phyloP scores from a whole-genome alignment of 2,888 invertebrate genomes.

The Podabrus alpinus region DNA sequence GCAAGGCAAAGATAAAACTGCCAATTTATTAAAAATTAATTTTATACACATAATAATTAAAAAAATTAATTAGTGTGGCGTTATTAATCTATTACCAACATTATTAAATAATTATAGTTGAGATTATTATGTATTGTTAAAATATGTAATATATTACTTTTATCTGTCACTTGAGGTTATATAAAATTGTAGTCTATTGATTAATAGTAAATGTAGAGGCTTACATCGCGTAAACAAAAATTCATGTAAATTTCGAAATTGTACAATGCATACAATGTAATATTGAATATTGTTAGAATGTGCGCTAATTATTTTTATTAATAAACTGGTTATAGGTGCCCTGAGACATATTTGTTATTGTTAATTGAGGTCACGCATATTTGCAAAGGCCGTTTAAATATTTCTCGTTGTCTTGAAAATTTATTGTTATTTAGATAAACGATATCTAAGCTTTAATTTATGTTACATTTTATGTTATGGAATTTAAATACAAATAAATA shows the following conservation, averaged over 20 bases:
- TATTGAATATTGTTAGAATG: slow-evolving; percentile 35
- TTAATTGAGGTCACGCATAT: slow-evolving; percentile 46
- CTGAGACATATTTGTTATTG: slow-evolving; percentile 38
- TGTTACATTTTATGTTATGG: background rate
- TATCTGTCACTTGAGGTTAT: background rate
- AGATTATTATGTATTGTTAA: background rate
- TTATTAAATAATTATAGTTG: background rate
- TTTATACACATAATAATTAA: background rate
- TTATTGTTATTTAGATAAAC: slow-evolving; percentile 11
- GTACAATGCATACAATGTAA: slow-evolving; percentile 27
- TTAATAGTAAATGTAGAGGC: background rate
- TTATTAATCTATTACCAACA: background rate
- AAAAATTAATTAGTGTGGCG: background rate
- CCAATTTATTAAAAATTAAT: background rate
- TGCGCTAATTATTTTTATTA: slow-evolving; percentile 33
- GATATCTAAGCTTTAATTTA: slow-evolving; percentile 2
- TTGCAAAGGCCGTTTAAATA: slow-evolving; percentile 41
- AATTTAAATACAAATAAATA: background rate
- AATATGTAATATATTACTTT: background rate
- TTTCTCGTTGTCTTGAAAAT: slow-evolving; percentile 16
- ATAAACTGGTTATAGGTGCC: slow-evolving; percentile 36
- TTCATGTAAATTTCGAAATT: slow-evolving; percentile 22
- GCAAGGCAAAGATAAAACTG: background rate
- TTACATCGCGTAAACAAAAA: background rate
- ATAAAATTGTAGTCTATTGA: background rate